These are phyloP conservation scores for Lateolabrax maculatus DNA, from an alignment of 2,797 vertebrate genomes.

Conservation along the genomic window DNA sequence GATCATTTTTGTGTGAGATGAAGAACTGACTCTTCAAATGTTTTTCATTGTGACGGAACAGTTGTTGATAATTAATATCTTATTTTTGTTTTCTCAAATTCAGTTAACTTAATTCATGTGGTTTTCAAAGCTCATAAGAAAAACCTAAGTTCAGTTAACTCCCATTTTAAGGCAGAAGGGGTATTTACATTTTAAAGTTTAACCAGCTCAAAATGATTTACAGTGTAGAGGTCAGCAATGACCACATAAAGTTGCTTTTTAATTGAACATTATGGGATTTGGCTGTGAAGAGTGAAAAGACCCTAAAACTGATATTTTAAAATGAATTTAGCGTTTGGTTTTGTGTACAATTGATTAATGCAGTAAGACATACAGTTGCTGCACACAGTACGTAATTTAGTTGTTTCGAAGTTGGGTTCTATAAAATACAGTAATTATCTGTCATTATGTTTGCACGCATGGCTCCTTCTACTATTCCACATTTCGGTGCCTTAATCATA, in stretches of 20 bases:
- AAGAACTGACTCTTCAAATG: no score
- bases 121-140: background rate
- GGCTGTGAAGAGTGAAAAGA: background rate
- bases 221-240: background rate
- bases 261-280: background rate
- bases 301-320: background rate
- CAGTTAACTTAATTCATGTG: background rate
- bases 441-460: conserved; percentile 40
- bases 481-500: conserved; percentile 29
- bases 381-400: background rate
- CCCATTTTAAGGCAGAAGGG: background rate
- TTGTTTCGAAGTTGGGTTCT: conserved; percentile 4
- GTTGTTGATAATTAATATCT: background rate
- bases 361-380: background rate
- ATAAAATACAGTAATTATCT: conserved; percentile 42
- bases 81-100: background rate
- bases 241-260: background rate
- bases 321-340: background rate
- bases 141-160: background rate
- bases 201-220: conserved; percentile 7
- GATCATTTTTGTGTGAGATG: no score
- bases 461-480: conserved; percentile 6
- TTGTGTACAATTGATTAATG: background rate
- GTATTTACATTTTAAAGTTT: background rate
- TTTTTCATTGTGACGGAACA: background rate